Percentiles rank a stretch among this genome's conserved stretches.
Conservation (phyloP, 2,113 vertebrate species). For the Sigmodon hispidus region DNA sequence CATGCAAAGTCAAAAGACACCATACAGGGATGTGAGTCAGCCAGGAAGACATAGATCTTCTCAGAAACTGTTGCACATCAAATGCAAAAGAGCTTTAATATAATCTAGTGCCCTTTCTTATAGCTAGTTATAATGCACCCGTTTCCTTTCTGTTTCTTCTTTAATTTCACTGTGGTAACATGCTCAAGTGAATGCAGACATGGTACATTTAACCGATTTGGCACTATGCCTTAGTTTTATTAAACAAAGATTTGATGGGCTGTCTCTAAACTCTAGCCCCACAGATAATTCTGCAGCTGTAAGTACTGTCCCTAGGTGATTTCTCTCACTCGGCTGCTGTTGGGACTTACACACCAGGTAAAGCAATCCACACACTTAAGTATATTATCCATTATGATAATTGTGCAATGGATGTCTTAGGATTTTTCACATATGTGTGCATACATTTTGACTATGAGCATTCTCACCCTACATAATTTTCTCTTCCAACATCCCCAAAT, state of each 20-base stretch:
- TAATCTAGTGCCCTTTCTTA: background rate
- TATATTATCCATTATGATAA: background rate
- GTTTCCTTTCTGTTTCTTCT: constrained; percentile 15
- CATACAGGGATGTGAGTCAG: background rate
- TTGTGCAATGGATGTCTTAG: background rate
- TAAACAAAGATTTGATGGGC: constrained; percentile 67
- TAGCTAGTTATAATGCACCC: constrained; percentile 36
- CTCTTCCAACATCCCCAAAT: background rate
- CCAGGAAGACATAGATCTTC: background rate
- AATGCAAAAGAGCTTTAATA: constrained; percentile 44
- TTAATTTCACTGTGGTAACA: constrained; percentile 63
- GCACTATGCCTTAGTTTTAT: constrained; percentile 62
- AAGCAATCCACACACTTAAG: background rate
- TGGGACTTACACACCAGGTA: background rate
- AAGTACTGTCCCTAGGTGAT: background rate
- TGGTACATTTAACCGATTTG: constrained; percentile 71
- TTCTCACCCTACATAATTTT: background rate
- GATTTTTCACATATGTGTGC: background rate
- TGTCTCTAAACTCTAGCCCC: constrained; percentile 41
- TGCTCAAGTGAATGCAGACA: constrained; percentile 57
- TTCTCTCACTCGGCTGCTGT: constrained; percentile 13
- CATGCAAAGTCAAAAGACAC: constrained; percentile 15
- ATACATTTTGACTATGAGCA: background rate
- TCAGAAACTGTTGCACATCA: background rate
- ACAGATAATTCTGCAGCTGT: constrained; percentile 22